Conservation (phyloP, 2,113 vertebrate genomes). For the Tapirus terrestris region DNA sequence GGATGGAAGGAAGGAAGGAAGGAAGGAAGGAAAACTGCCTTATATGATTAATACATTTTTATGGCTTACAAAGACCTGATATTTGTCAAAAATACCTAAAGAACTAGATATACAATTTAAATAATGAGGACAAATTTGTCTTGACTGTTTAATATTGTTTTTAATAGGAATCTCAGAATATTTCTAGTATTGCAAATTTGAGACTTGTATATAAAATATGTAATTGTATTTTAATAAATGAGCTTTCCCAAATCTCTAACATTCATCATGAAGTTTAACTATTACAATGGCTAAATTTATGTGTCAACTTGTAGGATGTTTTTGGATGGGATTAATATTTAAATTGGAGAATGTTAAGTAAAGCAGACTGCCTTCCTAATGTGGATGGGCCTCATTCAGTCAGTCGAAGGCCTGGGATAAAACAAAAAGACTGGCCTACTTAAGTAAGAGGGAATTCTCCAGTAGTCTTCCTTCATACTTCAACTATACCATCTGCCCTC, state of each 20-base stretch:
- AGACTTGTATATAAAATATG: neutral
- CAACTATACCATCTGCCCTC: neutral
- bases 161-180: neutral
- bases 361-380: neutral
- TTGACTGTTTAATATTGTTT: neutral
- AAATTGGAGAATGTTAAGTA: neutral
- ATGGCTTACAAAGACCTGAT: neutral
- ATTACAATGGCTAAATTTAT: neutral
- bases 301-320: neutral
- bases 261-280: neutral
- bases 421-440: neutral
- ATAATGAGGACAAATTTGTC: neutral
- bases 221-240: neutral
- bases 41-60: neutral
- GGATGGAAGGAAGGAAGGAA: neutral
- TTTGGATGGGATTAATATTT: neutral
- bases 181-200: neutral
- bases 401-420: neutral
- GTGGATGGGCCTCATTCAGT: neutral
- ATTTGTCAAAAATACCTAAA: neutral
- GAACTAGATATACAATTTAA: neutral
- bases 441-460: neutral
- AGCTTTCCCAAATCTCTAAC: neutral
- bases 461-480: neutral
- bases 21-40: neutral